These are phyloP conservation scores for Pristionchus arcanus DNA, from an alignment of 2,888 invertebrate genomes.

Conservation along the genomic window DNA sequence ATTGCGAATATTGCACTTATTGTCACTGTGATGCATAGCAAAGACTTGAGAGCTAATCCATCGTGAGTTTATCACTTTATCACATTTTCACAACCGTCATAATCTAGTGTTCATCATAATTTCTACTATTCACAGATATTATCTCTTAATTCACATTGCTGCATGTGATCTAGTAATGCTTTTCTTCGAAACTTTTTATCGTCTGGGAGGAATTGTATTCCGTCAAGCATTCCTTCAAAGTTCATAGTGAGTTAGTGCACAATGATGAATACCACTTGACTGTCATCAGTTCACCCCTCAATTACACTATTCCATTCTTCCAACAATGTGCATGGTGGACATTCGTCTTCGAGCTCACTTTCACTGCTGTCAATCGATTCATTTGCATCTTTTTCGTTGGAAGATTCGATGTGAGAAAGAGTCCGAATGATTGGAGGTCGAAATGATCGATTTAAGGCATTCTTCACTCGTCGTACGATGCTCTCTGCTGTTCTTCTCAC, in stretches of 20 bases:
- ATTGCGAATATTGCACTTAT: neutral
- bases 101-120: neutral
- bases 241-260: neutral
- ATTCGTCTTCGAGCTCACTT: neutral
- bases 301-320: neutral
- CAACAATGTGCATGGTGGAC: constrained; percentile 10
- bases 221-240: neutral
- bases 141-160: neutral
- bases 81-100: neutral
- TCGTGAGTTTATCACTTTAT: neutral
- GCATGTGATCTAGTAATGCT: neutral
- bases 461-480: neutral
- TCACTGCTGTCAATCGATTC: neutral
- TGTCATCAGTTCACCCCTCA: neutral
- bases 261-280: neutral
- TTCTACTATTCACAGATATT: neutral
- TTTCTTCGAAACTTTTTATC: neutral
- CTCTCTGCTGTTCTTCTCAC: neutral
- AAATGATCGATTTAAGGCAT: neutral
- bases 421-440: neutral
- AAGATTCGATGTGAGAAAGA: neutral
- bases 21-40: neutral
- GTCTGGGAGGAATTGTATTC: neutral
- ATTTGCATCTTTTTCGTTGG: neutral
- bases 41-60: neutral